Evolutionary conservation across 2,888 invertebrate species (phyloP), one percentile per base, ranked within the genome.

Genomic region (Odontocolon sp.): DNA sequence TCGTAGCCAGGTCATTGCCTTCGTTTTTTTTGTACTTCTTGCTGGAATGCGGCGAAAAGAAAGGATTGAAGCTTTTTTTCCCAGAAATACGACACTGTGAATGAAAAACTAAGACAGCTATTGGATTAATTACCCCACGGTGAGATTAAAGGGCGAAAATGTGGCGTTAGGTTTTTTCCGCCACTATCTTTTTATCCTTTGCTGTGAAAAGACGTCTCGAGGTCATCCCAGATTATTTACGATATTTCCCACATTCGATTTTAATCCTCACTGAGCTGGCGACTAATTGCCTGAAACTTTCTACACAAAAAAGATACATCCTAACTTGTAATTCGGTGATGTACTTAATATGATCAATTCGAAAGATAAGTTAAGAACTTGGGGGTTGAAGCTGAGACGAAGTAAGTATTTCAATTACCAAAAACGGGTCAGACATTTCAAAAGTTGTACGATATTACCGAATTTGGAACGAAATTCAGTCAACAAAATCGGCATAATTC

Each of bases 151-250:
- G 70, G 50, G 66, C 66, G 59, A 47, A 66, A 57, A 68, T 45
- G 16, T 23, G 66, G 54, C 66, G 38, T 56, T 47, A 40, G 28
- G 26, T 66, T 52, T 67, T 31, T 59, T 54, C 40, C 47, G 5
- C 5, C 33, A 21, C 14, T 14, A 28, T 47, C 40, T 64, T 40
- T 38, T n/a, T 23, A 14, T 5, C 50, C 26, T 57, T 33, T 8
- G 59, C 33, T 40, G 18, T 16, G n/a, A 14, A 9, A 4, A 50
- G n/a, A n/a, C n/a, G n/a, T 76, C 47, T 16, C 38, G 59, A 40
- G 59, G 54, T 66, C 45, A 61, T 33, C 31, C 70, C n/a, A n/a
- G n/a, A n/a, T 76, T 70, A 76, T 66, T 76, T 66, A 61, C 47
- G 45, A 36, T 23, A 66, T 61, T 70, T 66, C 31, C n/a, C 66